phyloP scores from a whole-genome alignment of 2,797 vertebrate genomes.

The Gymnoscopelus microlampas region DNA sequence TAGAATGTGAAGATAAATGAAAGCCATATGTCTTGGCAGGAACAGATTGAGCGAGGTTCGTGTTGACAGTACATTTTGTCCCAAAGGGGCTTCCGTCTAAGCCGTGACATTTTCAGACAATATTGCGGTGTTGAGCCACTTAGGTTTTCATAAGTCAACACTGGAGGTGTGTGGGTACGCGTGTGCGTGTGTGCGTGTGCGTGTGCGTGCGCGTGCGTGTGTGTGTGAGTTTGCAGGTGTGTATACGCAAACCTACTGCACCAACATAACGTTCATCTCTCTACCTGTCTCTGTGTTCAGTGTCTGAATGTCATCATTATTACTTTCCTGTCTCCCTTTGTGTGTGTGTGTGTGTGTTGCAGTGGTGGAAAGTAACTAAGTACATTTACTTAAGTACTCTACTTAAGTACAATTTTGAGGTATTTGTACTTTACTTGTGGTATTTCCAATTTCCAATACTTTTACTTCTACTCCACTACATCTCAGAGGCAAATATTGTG shows the following conservation, averaged over 20 bases:
- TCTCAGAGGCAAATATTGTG: too few species aligned
- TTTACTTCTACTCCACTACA: too few species aligned
- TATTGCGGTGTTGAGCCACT: slow-evolving; percentile 76
- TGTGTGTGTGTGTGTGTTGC: slow-evolving; percentile 36
- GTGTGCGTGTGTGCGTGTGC: neutral
- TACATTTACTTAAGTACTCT: too few species aligned
- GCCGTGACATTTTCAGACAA: slow-evolving; percentile 80
- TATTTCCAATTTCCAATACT: too few species aligned
- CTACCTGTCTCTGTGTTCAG: slow-evolving; percentile 51
- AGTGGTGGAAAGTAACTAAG: too few species aligned
- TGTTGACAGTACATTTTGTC: slow-evolving; percentile 75
- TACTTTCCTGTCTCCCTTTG: slow-evolving; percentile 40
- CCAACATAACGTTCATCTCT: slow-evolving; percentile 52
- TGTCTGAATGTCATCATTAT: slow-evolving; percentile 63
- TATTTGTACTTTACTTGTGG: too few species aligned
- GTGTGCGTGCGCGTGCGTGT: slow-evolving; percentile 19
- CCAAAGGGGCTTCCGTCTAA: slow-evolving; percentile 71
- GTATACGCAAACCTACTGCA: neutral
- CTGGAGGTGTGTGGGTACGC: slow-evolving; percentile 32
- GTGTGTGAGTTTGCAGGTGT: neutral
- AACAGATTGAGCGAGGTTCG: slow-evolving; percentile 66
- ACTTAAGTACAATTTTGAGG: too few species aligned
- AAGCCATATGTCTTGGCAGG: slow-evolving; percentile 67
- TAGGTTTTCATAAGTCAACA: slow-evolving; percentile 76
- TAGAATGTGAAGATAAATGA: slow-evolving; percentile 69